phyloP scores from a whole-genome alignment of 2,113 vertebrate species.

The Nycticryphes semicollaris region DNA sequence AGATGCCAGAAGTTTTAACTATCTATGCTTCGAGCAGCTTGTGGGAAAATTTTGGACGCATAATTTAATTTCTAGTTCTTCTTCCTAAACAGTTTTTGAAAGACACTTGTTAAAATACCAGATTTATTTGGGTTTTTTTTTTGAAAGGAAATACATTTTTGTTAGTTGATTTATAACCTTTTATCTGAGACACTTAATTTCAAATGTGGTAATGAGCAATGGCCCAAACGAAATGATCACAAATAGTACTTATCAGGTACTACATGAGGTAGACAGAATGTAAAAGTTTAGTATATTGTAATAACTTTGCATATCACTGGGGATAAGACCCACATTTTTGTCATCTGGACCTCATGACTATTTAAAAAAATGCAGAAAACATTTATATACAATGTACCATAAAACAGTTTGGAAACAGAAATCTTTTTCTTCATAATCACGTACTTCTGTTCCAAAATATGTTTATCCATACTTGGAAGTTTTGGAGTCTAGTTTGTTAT shows the following conservation, averaged over 20 bases:
- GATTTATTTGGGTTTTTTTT: not conserved
- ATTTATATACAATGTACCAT: not conserved
- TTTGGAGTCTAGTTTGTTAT: not conserved
- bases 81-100: not conserved
- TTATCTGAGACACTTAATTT: not conserved
- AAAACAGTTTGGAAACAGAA: not conserved
- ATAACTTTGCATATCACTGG: not conserved
- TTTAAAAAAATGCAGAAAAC: not conserved
- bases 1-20: not conserved
- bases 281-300: not conserved
- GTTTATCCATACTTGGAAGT: not conserved
- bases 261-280: not conserved
- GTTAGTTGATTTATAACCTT: not conserved
- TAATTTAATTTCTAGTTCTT: not conserved
- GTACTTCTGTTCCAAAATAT: constrained; percentile 2
- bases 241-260: not conserved
- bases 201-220: not conserved
- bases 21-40: not conserved
- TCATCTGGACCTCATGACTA: not conserved
- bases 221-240: not conserved
- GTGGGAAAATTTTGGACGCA: not conserved
- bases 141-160: not conserved
- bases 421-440: not conserved
- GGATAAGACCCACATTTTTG: not conserved
- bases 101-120: not conserved